Percentiles rank a stretch among this genome's conserved stretches.
Conservation (phyloP, 2,888 invertebrate species). For the Deroplatys truncata region DNA sequence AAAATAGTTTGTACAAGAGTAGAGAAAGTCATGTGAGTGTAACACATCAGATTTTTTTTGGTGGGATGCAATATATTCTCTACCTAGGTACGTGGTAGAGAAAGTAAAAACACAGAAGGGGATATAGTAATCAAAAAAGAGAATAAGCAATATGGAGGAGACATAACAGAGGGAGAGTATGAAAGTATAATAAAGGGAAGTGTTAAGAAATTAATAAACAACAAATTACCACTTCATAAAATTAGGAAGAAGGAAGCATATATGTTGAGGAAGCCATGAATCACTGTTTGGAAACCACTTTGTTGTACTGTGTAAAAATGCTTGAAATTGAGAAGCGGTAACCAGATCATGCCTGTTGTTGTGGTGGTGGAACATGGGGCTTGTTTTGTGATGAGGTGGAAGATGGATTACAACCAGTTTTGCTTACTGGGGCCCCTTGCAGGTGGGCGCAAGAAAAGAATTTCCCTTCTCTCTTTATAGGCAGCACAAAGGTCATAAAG, state of each 20-base stretch:
- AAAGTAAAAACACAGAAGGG: too few relatives aligned
- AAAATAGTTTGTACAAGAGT: too few relatives aligned
- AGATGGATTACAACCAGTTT: neutral
- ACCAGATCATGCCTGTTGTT: neutral
- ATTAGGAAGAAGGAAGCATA: neutral
- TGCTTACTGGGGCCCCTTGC: neutral
- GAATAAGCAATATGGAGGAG: too few relatives aligned
- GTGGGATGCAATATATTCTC: too few relatives aligned
- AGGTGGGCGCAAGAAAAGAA: neutral
- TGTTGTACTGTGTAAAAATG: neutral
- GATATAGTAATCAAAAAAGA: too few relatives aligned
- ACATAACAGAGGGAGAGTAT: too few relatives aligned
- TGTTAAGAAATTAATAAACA: too few relatives aligned
- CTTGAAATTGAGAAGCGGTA: neutral
- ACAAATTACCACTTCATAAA: neutral
- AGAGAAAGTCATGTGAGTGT: too few relatives aligned
- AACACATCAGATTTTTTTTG: too few relatives aligned
- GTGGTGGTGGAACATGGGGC: neutral
- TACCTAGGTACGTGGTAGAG: too few relatives aligned
- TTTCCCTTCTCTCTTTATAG: neutral
- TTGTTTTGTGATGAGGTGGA: neutral
- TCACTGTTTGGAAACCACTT: neutral
- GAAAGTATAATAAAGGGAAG: too few relatives aligned
- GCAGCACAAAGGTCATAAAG: neutral
- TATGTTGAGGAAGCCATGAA: neutral